Conservation (phyloP, 2,113 vertebrate species). For the Nyctibius bracteatus region DNA sequence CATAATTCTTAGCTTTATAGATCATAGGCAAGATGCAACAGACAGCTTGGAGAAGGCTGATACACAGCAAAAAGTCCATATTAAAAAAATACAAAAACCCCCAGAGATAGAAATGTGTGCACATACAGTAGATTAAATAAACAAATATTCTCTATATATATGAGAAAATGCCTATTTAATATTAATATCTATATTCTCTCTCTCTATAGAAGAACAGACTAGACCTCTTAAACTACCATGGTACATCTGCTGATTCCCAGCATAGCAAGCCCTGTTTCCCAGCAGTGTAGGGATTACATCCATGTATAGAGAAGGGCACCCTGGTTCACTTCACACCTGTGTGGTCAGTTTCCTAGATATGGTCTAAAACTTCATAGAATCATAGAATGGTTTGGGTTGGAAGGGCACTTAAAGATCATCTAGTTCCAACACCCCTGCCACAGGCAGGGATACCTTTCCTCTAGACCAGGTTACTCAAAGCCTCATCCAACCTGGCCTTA, state of each 20-base stretch:
- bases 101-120: background rate
- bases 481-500: too few species aligned
- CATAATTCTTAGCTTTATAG: background rate
- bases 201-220: background rate
- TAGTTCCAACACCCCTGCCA: too few species aligned
- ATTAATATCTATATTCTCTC: background rate
- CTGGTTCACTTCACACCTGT: background rate
- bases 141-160: background rate
- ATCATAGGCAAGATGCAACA: background rate
- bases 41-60: background rate
- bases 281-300: background rate
- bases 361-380: too few species aligned
- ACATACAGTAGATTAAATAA: background rate
- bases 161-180: background rate
- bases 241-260: background rate
- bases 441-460: too few species aligned
- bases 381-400: too few species aligned
- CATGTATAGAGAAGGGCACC: rapidly evolving
- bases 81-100: background rate
- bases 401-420: too few species aligned
- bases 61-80: background rate
- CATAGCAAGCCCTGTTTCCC: background rate
- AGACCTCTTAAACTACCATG: rapidly evolving
- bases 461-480: too few species aligned
- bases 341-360: background rate